phyloP scores from a whole-genome alignment of 2,113 vertebrate species.

The Corythaeola cristata region DNA sequence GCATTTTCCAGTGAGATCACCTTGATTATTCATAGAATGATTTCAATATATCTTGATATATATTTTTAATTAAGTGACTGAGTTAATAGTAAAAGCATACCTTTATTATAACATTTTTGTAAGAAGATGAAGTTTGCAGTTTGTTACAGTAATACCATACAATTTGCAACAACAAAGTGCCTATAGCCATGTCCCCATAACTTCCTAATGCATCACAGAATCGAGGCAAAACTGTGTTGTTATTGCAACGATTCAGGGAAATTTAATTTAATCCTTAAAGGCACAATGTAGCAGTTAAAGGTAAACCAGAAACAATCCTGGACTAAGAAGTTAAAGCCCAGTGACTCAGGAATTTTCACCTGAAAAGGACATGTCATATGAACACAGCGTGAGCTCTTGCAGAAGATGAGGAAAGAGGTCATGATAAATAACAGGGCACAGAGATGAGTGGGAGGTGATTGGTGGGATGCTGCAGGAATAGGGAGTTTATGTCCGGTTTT shows the following conservation, averaged over 20 bases:
- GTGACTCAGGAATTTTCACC: neutral
- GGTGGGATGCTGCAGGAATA: conserved; percentile 18
- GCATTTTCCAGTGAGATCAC: neutral
- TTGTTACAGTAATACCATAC: neutral
- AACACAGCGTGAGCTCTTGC: neutral
- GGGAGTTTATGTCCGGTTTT: conserved; percentile 10
- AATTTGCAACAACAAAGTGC: neutral
- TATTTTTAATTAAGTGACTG: neutral
- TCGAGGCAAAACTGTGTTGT: neutral
- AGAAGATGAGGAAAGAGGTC: neutral
- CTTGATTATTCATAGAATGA: neutral
- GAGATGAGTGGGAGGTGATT: neutral
- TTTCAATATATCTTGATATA: neutral
- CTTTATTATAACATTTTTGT: neutral
- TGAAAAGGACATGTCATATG: neutral
- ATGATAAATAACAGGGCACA: neutral
- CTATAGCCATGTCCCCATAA: neutral
- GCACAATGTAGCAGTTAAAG: neutral
- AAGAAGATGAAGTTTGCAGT: neutral
- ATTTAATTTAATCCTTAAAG: neutral
- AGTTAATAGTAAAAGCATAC: neutral
- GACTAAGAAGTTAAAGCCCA: neutral
- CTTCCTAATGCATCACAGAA: neutral
- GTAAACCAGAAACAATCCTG: neutral
- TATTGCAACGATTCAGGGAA: neutral